Conservation (phyloP, 2,888 invertebrate genomes). For the Crematogaster levior region DNA sequence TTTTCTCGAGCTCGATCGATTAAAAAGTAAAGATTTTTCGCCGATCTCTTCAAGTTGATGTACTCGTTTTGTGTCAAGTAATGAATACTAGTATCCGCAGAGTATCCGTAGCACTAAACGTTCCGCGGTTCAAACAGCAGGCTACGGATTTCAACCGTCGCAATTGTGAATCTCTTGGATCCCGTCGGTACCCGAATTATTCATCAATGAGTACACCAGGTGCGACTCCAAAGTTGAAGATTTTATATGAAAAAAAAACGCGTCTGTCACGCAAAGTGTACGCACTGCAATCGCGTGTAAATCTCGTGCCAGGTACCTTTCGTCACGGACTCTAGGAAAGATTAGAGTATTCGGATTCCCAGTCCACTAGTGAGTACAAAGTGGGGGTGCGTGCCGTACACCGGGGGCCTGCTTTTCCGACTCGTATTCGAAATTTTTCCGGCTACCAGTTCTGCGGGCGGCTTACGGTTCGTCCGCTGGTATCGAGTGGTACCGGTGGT, state of each 20-base stretch:
- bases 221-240: background rate
- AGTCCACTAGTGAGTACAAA: background rate
- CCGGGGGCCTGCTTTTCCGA: background rate
- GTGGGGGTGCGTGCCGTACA: background rate
- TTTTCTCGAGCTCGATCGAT: background rate
- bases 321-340: background rate
- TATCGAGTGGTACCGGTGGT: slow-evolving; percentile 8
- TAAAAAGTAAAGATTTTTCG: slow-evolving; percentile 1
- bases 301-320: background rate
- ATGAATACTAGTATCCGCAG: background rate
- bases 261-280: background rate
- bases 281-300: background rate
- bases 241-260: background rate
- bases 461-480: too few relatives aligned
- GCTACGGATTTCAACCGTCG: background rate
- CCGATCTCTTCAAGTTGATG: background rate
- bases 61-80: background rate
- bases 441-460: too few relatives aligned
- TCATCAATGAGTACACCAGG: slow-evolving; percentile 6
- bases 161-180: background rate
- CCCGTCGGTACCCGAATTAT: background rate
- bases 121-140: background rate
- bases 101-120: background rate
- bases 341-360: background rate
- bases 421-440: background rate